A percentile compares a stretch with the other conserved stretches of the same genome.
Evolutionary conservation across 2,113 vertebrate species (phyloP).

Genomic region (Sceloporus undulatus): DNA sequence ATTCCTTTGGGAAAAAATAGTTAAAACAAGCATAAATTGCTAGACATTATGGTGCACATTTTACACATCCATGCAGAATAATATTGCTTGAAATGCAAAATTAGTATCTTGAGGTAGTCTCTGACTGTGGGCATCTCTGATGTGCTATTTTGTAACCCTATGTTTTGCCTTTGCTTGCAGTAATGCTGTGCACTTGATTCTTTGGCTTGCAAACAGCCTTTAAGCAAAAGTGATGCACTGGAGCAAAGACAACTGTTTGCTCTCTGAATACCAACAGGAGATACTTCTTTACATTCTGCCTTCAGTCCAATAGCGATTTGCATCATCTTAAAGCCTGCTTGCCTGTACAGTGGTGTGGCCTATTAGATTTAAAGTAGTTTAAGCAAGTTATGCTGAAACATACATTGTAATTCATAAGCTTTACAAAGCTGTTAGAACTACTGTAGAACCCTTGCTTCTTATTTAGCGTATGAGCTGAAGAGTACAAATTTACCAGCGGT

Average conservation of each 20-base stretch:
- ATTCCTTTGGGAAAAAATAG: no score
- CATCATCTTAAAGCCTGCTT: constrained; percentile 79
- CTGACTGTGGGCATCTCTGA: constrained; percentile 83
- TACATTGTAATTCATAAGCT: constrained; percentile 47
- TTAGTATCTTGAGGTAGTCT: constrained; percentile 70
- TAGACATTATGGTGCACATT: constrained; percentile 69
- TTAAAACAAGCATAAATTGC: no score
- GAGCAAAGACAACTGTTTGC: constrained; percentile 57
- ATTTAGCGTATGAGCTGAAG: constrained; percentile 34
- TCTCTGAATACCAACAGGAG: constrained; percentile 54
- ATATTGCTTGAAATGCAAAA: constrained; percentile 53
- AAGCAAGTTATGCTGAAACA: constrained; percentile 53
- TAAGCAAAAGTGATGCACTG: constrained; percentile 78
- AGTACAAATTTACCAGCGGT: constrained; percentile 3
- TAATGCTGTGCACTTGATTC: constrained; percentile 71
- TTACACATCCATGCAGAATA: constrained; percentile 60
- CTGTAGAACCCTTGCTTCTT: constrained; percentile 61
- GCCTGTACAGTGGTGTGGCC: constrained; percentile 68
- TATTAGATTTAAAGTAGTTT: constrained; percentile 68
- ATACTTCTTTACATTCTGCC: constrained; percentile 45
- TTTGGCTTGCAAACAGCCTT: constrained; percentile 76
- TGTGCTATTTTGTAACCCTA: constrained; percentile 76
- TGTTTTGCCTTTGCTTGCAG: constrained; percentile 79
- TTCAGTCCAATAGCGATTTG: constrained; percentile 59
- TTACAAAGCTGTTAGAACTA: constrained; percentile 49